Evolutionary conservation across 2,888 invertebrate species (phyloP).

Genomic region (Caenorhabditis drosophilae): DNA sequence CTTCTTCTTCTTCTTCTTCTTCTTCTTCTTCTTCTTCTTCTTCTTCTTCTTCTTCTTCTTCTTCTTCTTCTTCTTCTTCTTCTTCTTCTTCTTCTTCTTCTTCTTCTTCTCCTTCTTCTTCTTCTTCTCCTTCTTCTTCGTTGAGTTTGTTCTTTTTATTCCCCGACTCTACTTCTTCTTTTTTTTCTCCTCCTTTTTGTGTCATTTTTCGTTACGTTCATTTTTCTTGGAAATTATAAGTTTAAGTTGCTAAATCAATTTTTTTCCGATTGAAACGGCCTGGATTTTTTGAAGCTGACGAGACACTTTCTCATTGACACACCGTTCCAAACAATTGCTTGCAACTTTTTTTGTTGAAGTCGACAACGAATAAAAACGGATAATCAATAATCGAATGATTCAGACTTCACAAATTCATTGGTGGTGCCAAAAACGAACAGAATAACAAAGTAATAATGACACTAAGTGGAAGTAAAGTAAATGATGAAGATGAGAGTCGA

Average conservation of each 20-base stretch:
- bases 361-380: neutral
- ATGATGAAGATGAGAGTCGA: neutral
- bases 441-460: neutral
- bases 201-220: neutral
- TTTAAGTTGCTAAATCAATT: conserved; percentile 1
- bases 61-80: conserved; percentile 9
- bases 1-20: conserved; percentile 9
- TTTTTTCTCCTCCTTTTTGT: conserved; percentile 3
- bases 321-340: neutral
- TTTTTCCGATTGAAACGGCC: too few relatives aligned
- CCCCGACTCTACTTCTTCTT: neutral
- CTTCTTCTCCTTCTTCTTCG: neutral
- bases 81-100: conserved; percentile 4
- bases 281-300: too few relatives aligned
- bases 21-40: conserved; percentile 12
- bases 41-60: conserved; percentile 18
- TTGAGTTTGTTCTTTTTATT: neutral
- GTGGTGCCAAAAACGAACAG: conserved; percentile 18
- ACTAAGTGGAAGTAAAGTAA: conserved; percentile 13
- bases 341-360: too few relatives aligned
- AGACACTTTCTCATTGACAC: neutral
- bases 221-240: neutral
- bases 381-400: conserved; percentile 8
- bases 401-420: conserved; percentile 17
- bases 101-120: neutral